These are phyloP conservation scores for Myoxocephalus aenaeus DNA, from an alignment of 2,797 vertebrate genomes.

Conservation along the genomic window DNA sequence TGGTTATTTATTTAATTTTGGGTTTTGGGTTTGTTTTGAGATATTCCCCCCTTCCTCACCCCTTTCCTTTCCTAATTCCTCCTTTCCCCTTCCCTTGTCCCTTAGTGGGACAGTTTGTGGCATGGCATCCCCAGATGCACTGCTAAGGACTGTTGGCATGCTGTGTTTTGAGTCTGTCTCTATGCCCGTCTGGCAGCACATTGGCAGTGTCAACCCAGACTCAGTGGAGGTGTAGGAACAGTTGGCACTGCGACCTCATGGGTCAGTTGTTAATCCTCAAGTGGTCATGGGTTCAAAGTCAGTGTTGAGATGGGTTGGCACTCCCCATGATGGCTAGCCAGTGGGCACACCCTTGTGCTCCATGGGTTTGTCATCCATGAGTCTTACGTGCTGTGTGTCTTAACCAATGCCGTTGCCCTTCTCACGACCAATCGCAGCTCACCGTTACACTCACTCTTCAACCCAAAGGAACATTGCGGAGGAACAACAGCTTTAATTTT, in stretches of 20 bases:
- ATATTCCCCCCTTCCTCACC: conserved; percentile 60
- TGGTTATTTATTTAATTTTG: conserved; percentile 71
- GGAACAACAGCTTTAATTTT: conserved; percentile 56
- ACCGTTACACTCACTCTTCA: conserved; percentile 75
- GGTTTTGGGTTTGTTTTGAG: conserved; percentile 68
- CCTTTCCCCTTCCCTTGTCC: conserved; percentile 51
- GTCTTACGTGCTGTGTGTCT: conserved; percentile 82
- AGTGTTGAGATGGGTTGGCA: conserved; percentile 70
- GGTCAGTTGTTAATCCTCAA: conserved; percentile 51
- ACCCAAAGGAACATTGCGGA: conserved; percentile 74
- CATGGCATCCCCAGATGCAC: conserved; percentile 86
- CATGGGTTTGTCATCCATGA: conserved; percentile 82
- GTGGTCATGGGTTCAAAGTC: conserved; percentile 48
- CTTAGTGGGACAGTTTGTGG: conserved; percentile 78
- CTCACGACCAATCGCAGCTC: conserved; percentile 84
- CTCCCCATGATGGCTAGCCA: conserved; percentile 69
- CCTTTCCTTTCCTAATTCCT: conserved; percentile 50
- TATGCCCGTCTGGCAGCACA: conserved; percentile 68
- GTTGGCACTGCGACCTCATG: conserved; percentile 49
- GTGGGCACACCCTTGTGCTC: conserved; percentile 73
- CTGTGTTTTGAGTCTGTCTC: conserved; percentile 84
- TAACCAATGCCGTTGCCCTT: conserved; percentile 82
- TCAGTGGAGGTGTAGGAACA: conserved; percentile 42
- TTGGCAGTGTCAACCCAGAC: conserved; percentile 81
- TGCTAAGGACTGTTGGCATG: conserved; percentile 84